A percentile compares a stretch with the other conserved stretches of the same genome.
Evolutionary conservation across 2,113 vertebrate species (phyloP).

Genomic region (Prinia subflava): DNA sequence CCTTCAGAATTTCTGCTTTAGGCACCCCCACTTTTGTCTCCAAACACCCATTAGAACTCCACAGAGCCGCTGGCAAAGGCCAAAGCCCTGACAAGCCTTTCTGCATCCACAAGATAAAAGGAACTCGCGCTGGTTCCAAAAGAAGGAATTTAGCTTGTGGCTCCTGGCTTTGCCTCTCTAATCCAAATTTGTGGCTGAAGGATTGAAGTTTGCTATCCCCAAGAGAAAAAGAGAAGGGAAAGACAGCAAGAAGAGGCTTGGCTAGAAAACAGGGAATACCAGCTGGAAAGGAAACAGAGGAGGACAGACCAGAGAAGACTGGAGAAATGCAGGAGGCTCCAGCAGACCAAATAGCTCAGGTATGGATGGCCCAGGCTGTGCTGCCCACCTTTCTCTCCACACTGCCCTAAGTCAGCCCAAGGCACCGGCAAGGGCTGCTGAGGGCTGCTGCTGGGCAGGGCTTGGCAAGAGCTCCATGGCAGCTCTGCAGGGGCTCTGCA

Average conservation of each 20-base stretch:
- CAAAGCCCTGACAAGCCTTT: rapidly evolving
- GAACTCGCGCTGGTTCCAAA: not conserved
- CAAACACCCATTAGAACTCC: not conserved
- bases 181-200: not conserved
- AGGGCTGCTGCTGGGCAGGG: not conserved
- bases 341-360: not conserved
- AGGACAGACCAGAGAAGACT: not conserved
- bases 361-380: not conserved
- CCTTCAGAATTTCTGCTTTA: not conserved
- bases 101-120: rapidly evolving
- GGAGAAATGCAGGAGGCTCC: not conserved
- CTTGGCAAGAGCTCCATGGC: not conserved
- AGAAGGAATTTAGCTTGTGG: not conserved
- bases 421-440: rapidly evolving
- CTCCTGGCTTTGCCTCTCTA: not conserved
- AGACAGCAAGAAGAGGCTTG: not conserved
- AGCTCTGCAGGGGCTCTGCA: not conserved
- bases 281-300: not conserved
- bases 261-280: not conserved
- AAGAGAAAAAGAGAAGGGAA: not conserved
- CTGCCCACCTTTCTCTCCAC: not conserved
- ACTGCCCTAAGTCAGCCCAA: not conserved
- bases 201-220: not conserved
- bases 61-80: not conserved
- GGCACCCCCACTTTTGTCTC: not conserved